Evolutionary conservation across 2,797 vertebrate species (phyloP), one percentile per base, ranked within the genome.

Genomic region (Phataginus tricuspis): DNA sequence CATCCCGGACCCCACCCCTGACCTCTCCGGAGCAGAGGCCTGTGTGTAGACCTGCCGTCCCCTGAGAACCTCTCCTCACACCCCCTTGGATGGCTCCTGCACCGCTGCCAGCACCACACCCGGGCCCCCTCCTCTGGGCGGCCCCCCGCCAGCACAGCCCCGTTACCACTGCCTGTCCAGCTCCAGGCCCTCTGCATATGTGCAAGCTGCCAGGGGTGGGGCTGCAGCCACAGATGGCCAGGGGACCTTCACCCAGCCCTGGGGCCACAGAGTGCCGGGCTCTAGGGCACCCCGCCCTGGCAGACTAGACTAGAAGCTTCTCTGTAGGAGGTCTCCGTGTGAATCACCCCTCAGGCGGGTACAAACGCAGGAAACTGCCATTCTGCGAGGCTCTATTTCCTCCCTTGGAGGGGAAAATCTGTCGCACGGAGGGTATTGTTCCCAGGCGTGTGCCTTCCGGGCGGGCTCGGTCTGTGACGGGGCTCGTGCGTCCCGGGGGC

Each of bases 351-450:
- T n/a, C 61, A 25, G 45, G 11, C 23, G 29, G 64, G 93, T 96
- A 97, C 97, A 98, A 97, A 97, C 1, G 97, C 97, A 97, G 97
- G 97, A 97, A 97, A 23, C 34, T 15, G 37, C 96, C 93, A 87
- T 95, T 98, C 97, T 95, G 0, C 77, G 25, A 5, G 63, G n/a
- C 95, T 51, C 90, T 94, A 23, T 96, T 95, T 97, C 95, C 95
- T 90, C 95, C 77, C 45, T 3, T 51, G 2, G 74, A 90, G 86
- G 95, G 94, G 97, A 97, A 90, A 72, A 93, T 37, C 92, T 12
- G 88, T 80, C 88, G 45, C 95, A 92, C 57, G 88, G 7, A 87
- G 94, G 89, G 31, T 94, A 97, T 98, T 97, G 97, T 97, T 94
- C 90, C 90, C 1, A 0, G 2, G 92, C 69, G 19, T 13, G 42